Percentiles rank a stretch among this genome's conserved stretches.
Conservation (phyloP, 2,113 vertebrate species). For the Coryphaenoides rupestris region DNA sequence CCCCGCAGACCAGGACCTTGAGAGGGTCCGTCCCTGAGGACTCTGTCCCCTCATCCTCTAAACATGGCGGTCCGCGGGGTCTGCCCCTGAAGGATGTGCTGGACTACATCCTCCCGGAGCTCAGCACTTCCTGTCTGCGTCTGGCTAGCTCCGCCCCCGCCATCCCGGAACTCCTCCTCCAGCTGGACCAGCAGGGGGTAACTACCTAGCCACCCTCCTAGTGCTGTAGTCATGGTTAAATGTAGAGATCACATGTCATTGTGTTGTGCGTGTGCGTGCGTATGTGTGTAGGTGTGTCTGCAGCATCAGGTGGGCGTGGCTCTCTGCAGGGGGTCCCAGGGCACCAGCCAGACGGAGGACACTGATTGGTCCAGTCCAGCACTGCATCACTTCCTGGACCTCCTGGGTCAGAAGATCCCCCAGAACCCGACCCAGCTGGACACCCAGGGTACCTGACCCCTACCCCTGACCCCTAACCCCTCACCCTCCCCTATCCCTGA, state of each 20-base stretch:
- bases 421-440: conserved; percentile 87
- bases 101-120: conserved; percentile 82
- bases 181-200: conserved; percentile 81
- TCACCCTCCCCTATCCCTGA: neutral
- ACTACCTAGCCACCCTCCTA: neutral
- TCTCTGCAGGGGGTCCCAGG: conserved; percentile 61
- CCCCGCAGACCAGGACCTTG: conserved; percentile 76
- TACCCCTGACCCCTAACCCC: neutral
- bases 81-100: conserved; percentile 83
- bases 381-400: conserved; percentile 84
- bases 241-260: no score
- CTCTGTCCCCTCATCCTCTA: conserved; percentile 79
- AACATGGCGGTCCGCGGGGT: conserved; percentile 79
- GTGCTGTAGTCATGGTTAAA: neutral
- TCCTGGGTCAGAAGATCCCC: conserved; percentile 80
- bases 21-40: conserved; percentile 83
- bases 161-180: conserved; percentile 80
- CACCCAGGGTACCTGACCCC: conserved; percentile 76
- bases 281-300: conserved; percentile 76
- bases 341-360: conserved; percentile 76
- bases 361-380: conserved; percentile 80
- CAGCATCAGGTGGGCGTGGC: conserved; percentile 86
- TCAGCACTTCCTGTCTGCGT: conserved; percentile 79
- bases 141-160: conserved; percentile 77
- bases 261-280: no score